phyloP scores from a whole-genome alignment of 2,113 vertebrate genomes.

The Periophthalmodon schlosseri region DNA sequence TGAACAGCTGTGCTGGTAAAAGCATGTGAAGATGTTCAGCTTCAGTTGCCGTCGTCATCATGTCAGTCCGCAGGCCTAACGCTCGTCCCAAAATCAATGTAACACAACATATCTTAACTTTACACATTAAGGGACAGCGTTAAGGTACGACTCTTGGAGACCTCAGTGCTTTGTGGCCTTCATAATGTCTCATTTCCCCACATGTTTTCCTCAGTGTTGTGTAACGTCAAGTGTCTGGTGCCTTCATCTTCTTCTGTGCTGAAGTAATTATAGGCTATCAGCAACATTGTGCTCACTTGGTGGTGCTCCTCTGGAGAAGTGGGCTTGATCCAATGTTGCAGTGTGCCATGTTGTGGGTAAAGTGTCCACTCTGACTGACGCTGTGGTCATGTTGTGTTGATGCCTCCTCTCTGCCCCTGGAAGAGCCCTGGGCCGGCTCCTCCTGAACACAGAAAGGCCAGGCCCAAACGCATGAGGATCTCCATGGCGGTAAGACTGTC shows the following conservation, averaged over 20 bases:
- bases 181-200: conserved; percentile 22
- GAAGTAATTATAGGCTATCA: conserved; percentile 61
- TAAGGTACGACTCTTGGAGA: not conserved
- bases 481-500: conserved; percentile 88
- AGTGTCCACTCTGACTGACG: conserved; percentile 45
- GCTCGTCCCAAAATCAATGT: not conserved
- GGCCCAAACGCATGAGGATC: conserved; percentile 90
- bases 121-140: not conserved
- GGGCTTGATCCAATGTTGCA: conserved; percentile 44
- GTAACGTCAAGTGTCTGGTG: conserved; percentile 23
- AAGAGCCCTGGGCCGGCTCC: conserved; percentile 79
- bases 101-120: too few species aligned
- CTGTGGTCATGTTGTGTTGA: conserved; percentile 70
- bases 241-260: conserved; percentile 40
- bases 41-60: not conserved
- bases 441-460: conserved; percentile 83
- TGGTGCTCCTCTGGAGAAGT: conserved; percentile 38
- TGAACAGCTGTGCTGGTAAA: conserved; percentile 3
- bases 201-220: conserved; percentile 15
- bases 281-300: conserved; percentile 50
- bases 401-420: conserved; percentile 59
- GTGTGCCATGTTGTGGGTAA: conserved; percentile 13
- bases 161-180: conserved; percentile 30
- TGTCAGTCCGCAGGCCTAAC: not conserved
- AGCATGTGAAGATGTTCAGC: not conserved